Evolutionary conservation across 2,888 invertebrate genomes (phyloP).

Genomic region (Philonicus albiceps): DNA sequence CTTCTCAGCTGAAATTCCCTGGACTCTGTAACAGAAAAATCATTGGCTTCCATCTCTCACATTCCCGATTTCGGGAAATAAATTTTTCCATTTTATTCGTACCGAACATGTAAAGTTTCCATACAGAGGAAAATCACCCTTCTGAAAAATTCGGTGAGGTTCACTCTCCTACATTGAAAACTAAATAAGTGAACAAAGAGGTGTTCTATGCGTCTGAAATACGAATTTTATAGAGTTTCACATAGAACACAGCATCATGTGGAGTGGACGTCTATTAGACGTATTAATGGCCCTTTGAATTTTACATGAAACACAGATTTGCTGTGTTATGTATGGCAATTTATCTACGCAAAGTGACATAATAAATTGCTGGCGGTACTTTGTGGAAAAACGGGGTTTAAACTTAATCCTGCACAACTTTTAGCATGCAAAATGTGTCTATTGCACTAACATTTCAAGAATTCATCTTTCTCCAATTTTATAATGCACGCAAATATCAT

Average conservation of each 20-base stretch:
- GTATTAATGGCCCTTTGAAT: slow-evolving; percentile 51
- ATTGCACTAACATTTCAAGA: not conserved
- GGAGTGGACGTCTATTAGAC: slow-evolving; percentile 47
- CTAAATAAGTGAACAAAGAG: slow-evolving; percentile 26
- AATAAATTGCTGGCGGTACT: slow-evolving; percentile 45
- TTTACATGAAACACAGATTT: slow-evolving; percentile 50
- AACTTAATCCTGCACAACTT: not conserved
- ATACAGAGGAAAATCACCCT: slow-evolving; percentile 4
- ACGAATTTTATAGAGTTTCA: slow-evolving; percentile 18
- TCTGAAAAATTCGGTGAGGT: not conserved
- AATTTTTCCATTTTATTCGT: slow-evolving; percentile 34
- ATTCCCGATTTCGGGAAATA: slow-evolving; percentile 15
- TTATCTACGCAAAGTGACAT: slow-evolving; percentile 48
- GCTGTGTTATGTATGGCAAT: slow-evolving; percentile 45
- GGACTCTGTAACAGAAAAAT: slow-evolving; percentile 17
- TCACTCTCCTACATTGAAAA: slow-evolving; percentile 1
- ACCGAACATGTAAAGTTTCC: slow-evolving; percentile 8
- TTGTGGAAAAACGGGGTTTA: slow-evolving; percentile 7
- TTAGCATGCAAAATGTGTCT: not conserved
- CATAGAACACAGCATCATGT: slow-evolving; percentile 36
- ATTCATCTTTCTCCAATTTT: not conserved
- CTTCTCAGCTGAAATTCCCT: not conserved
- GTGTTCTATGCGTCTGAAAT: slow-evolving; percentile 17
- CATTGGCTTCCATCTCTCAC: slow-evolving; percentile 27
- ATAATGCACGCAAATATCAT: not conserved